Conservation (phyloP, 2,888 invertebrate species). For the Cryptus viduatorius region DNA sequence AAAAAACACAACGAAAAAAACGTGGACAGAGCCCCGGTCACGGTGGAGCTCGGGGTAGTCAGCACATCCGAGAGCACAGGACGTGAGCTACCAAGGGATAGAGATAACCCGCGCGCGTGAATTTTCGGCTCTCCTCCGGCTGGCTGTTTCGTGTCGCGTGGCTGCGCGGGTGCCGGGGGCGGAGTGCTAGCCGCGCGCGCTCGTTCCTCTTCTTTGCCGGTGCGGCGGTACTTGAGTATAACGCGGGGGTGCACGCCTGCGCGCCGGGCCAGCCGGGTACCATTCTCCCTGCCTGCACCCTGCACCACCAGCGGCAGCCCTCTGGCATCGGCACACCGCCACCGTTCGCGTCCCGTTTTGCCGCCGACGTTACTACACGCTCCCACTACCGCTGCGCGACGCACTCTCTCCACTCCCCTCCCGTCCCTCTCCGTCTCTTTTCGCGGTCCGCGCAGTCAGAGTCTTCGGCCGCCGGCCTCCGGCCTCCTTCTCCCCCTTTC, state of each 20-base stretch:
- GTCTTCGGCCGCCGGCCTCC: conserved; percentile 42
- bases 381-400: conserved; percentile 68
- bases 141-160: conserved; percentile 72
- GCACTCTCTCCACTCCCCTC: conserved; percentile 49
- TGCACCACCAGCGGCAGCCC: conserved; percentile 51
- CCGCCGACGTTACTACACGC: conserved; percentile 62
- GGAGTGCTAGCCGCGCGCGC: conserved; percentile 74
- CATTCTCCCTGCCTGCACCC: conserved; percentile 45
- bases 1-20: conserved; percentile 7
- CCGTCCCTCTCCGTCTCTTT: conserved; percentile 40
- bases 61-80: conserved; percentile 39
- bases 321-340: conserved; percentile 57
- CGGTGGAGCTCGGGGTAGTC: conserved; percentile 34
- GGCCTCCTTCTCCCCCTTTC: conserved; percentile 2
- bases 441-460: conserved; percentile 37
- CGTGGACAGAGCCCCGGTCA: conserved; percentile 42
- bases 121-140: conserved; percentile 14
- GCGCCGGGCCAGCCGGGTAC: conserved; percentile 72
- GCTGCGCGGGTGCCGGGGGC: conserved; percentile 82
- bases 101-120: conserved; percentile 23
- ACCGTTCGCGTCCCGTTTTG: conserved; percentile 61
- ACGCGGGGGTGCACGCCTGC: conserved; percentile 81
- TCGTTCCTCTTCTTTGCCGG: conserved; percentile 82
- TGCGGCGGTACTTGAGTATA: conserved; percentile 79
- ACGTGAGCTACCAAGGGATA: conserved; percentile 4